Evolutionary conservation across 1,140 invertebrate genomes (phyloP).

Genomic region (Mycetomoellerius zeteki): DNA sequence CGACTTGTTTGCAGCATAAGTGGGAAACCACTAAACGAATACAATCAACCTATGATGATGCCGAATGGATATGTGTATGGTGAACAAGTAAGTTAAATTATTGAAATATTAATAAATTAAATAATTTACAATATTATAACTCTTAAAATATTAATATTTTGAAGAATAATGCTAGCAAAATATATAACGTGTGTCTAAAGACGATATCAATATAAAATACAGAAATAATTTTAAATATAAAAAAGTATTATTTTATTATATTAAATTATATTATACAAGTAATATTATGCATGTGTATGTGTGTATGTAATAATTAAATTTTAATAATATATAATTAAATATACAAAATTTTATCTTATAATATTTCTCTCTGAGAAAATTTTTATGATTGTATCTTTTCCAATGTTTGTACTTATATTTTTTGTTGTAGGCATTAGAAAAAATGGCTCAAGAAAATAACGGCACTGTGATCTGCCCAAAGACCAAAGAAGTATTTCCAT

Average conservation of each 20-base stretch:
- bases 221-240: conserved; percentile 15
- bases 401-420: conserved; percentile 34
- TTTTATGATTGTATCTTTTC: conserved; percentile 18
- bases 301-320: conserved; percentile 1
- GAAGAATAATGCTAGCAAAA: not conserved
- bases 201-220: not conserved
- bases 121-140: not conserved
- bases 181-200: not conserved
- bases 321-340: not conserved
- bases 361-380: not conserved
- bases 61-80: conserved; percentile 99
- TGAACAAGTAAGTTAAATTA: conserved; percentile 91
- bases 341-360: not conserved
- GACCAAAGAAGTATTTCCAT: conserved; percentile 95
- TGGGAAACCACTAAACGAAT: conserved; percentile 97
- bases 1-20: conserved; percentile 97
- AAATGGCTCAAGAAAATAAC: conserved; percentile 96
- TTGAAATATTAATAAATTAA: conserved; percentile 20
- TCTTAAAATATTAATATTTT: not conserved
- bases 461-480: conserved; percentile 96
- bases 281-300: not conserved
- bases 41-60: conserved; percentile 99
- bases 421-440: conserved; percentile 91
- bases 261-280: not conserved
- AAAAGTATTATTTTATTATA: not conserved